A percentile compares a stretch with the other conserved stretches of the same genome.
Conservation (phyloP, 2,113 vertebrate genomes). For the Kryptolebias marmoratus region DNA sequence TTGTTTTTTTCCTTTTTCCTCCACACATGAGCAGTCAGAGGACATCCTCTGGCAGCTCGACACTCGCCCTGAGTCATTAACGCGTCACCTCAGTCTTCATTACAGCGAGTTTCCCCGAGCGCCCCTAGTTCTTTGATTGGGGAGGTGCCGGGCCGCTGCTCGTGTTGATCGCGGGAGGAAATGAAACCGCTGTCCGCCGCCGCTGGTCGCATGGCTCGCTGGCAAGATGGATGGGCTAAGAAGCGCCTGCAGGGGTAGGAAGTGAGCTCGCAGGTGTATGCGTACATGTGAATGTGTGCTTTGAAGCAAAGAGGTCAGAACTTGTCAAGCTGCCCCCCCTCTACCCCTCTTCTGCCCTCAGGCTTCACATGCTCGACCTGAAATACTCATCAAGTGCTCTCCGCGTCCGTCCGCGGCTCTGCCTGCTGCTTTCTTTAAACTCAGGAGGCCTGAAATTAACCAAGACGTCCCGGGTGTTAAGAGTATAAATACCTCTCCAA, state of each 20-base stretch:
- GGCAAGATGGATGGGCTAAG: slow-evolving; percentile 52
- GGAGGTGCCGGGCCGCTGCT: slow-evolving; percentile 50
- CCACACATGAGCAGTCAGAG: slow-evolving; percentile 46
- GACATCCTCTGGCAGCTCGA: slow-evolving; percentile 53
- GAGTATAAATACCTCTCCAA: slow-evolving; percentile 41
- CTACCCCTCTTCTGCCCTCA: slow-evolving; percentile 37
- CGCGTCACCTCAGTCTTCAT: slow-evolving; percentile 74
- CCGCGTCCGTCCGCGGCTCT: slow-evolving; percentile 9
- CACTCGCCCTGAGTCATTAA: slow-evolving; percentile 71
- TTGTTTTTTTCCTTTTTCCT: slow-evolving; percentile 16
- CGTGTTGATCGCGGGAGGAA: slow-evolving; percentile 64
- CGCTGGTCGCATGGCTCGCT: slow-evolving; percentile 46
- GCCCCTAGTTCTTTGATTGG: slow-evolving; percentile 65
- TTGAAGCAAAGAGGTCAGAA: slow-evolving; percentile 70
- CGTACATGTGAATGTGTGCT: slow-evolving; percentile 67
- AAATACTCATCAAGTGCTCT: slow-evolving; percentile 38
- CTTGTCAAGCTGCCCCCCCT: slow-evolving; percentile 35
- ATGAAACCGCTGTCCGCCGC: slow-evolving; percentile 69
- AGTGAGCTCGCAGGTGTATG: slow-evolving; percentile 66
- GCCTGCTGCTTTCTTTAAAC: slow-evolving; percentile 8
- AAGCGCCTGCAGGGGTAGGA: slow-evolving; percentile 68
- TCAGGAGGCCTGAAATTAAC: slow-evolving; percentile 30
- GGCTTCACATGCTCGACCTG: slow-evolving; percentile 63
- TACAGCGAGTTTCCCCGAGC: slow-evolving; percentile 58
- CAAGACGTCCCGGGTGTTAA: slow-evolving; percentile 39